Evolutionary conservation across 2,113 vertebrate species (phyloP).

Genomic region (Tragelaphus scriptus): DNA sequence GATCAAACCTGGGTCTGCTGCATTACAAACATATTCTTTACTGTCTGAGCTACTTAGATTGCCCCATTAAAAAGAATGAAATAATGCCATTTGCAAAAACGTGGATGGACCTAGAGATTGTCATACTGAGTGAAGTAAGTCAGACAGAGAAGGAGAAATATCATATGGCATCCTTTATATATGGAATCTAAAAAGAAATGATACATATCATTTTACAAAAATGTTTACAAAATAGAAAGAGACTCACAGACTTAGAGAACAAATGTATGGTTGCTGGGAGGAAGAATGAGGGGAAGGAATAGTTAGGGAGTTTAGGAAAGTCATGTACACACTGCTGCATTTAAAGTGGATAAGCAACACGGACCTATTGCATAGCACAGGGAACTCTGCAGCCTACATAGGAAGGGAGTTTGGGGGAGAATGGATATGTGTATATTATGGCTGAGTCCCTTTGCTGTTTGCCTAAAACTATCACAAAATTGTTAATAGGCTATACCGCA

Average conservation of each 20-base stretch:
- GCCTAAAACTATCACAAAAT: background rate
- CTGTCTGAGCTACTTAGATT: background rate
- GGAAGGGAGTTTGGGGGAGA: background rate
- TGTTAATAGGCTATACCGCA: background rate
- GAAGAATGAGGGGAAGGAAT: background rate
- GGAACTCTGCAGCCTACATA: background rate
- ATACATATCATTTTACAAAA: too few relatives aligned
- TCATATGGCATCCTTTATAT: background rate
- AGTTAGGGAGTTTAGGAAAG: background rate
- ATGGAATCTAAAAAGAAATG: background rate
- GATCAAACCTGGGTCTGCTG: background rate
- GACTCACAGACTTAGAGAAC: background rate
- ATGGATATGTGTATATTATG: background rate
- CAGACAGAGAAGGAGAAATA: background rate
- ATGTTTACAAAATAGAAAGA: background rate
- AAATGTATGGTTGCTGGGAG: background rate
- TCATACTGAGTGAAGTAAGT: background rate
- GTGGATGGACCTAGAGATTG: background rate
- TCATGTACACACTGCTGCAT: background rate
- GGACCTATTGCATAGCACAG: background rate
- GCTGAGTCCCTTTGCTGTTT: background rate
- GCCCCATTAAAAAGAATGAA: background rate
- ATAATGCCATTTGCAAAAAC: background rate
- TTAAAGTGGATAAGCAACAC: background rate
- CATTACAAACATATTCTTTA: background rate